phyloP scores from a whole-genome alignment of 2,113 vertebrate species.

The Plecotus auritus region DNA sequence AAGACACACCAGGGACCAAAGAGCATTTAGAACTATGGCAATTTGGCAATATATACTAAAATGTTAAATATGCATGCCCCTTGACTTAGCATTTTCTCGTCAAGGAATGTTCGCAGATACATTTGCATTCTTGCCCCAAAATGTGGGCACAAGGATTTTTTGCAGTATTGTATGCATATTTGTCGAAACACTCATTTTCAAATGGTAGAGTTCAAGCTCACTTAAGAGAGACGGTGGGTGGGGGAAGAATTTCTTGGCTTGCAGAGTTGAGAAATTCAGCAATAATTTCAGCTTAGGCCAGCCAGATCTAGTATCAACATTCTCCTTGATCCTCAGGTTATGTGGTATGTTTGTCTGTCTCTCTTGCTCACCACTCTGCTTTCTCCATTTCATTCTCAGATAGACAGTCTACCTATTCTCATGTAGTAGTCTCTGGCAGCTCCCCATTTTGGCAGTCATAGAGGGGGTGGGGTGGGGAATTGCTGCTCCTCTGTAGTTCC shows the following conservation, averaged over 20 bases:
- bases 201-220: not conserved
- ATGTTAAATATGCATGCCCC: not conserved
- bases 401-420: not conserved
- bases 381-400: slow-evolving; percentile 2
- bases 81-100: not conserved
- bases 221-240: not conserved
- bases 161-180: not conserved
- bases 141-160: not conserved
- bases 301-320: not conserved
- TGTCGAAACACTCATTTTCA: not conserved
- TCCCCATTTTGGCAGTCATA: not conserved
- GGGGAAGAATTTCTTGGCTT: not conserved
- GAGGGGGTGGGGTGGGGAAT: fast-evolving
- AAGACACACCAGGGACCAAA: not conserved
- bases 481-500: not conserved
- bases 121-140: not conserved
- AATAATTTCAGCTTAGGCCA: not conserved
- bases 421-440: not conserved
- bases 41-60: not conserved
- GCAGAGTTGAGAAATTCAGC: not conserved
- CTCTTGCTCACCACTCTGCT: not conserved
- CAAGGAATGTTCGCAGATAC: not conserved
- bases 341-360: not conserved
- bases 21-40: not conserved
- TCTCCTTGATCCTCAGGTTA: not conserved